Evolutionary conservation across 1,140 invertebrate genomes (phyloP).

Genomic region (Drosophila parvula): DNA sequence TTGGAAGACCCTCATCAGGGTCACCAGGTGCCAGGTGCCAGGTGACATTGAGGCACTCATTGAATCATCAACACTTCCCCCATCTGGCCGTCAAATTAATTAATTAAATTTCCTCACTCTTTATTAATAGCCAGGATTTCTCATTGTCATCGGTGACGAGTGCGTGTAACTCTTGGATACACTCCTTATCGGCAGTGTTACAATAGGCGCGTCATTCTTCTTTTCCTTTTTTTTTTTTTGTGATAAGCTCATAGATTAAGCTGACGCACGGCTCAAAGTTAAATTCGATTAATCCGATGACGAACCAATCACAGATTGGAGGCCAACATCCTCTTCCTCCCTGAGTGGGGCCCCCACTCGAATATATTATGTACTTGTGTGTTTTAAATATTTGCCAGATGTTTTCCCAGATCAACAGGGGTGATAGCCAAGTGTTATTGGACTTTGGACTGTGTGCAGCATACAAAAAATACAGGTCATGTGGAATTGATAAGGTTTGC

Average conservation of each 20-base stretch:
- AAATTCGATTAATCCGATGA: constrained; percentile 40
- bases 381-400: constrained; percentile 14
- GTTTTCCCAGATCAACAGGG: constrained; percentile 29
- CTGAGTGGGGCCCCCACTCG: neutral
- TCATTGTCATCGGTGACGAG: constrained; percentile 33
- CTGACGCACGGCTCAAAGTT: constrained; percentile 35
- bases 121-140: constrained; percentile 32
- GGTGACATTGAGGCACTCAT: constrained; percentile 20
- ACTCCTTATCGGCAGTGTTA: constrained; percentile 30
- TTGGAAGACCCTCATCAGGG: neutral
- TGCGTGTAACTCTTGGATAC: constrained; percentile 11
- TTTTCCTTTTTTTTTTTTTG: neutral
- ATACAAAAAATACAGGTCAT: constrained; percentile 17
- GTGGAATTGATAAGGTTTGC: constrained; percentile 19
- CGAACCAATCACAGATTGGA: constrained; percentile 16
- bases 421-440: constrained; percentile 11
- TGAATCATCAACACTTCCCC: constrained; percentile 1
- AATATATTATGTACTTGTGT: constrained; percentile 9
- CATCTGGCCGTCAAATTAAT: constrained; percentile 9
- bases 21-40: neutral
- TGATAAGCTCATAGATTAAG: constrained; percentile 30
- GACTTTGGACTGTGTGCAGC: constrained; percentile 39
- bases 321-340: neutral
- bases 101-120: constrained; percentile 31
- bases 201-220: constrained; percentile 36